Evolutionary conservation across 1,140 invertebrate genomes (phyloP).

Genomic region (Mizuhopecten yessoensis): DNA sequence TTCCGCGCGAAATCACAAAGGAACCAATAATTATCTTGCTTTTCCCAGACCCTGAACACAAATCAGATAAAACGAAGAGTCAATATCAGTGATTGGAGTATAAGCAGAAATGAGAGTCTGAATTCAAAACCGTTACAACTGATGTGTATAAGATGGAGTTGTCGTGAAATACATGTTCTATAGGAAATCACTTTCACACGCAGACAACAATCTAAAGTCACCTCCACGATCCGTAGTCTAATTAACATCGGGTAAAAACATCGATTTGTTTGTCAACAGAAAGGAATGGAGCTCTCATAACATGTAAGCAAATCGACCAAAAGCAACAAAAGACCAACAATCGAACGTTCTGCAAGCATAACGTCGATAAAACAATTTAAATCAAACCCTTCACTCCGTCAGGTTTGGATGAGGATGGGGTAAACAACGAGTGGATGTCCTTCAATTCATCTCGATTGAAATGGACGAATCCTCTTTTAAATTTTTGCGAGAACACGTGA

Average conservation of each 20-base stretch:
- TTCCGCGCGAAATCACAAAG: background rate
- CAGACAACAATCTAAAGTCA: conserved; percentile 13
- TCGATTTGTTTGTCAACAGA: background rate
- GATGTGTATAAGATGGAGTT: background rate
- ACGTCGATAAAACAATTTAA: background rate
- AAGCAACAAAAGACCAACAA: background rate
- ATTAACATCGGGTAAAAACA: background rate
- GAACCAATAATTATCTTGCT: conserved; percentile 14
- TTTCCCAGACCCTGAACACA: background rate
- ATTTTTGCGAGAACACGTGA: background rate
- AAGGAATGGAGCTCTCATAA: background rate
- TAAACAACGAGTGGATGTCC: background rate
- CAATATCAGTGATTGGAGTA: background rate
- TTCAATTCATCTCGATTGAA: background rate
- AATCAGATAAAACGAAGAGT: background rate
- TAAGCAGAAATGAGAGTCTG: background rate
- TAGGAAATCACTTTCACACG: background rate
- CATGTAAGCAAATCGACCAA: background rate
- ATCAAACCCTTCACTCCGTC: background rate
- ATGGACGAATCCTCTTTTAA: background rate
- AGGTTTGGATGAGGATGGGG: background rate
- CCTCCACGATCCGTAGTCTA: background rate
- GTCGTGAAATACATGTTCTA: background rate
- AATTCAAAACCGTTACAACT: background rate
- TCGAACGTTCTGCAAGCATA: background rate